Percentiles rank a stretch among this genome's conserved stretches.
Evolutionary conservation across 2,113 vertebrate genomes (phyloP).

Genomic region (Gymnogyps californianus): DNA sequence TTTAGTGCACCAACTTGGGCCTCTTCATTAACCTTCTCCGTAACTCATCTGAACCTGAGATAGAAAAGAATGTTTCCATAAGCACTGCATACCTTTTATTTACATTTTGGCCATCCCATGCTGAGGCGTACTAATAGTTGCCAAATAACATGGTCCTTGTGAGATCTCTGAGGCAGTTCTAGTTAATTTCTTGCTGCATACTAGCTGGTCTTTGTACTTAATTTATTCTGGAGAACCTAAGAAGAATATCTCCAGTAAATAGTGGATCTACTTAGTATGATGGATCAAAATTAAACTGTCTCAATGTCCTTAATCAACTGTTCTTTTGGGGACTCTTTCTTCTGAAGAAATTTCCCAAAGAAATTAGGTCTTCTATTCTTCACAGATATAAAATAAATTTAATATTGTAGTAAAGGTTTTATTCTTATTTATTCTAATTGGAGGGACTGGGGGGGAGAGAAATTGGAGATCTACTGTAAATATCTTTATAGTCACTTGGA

Average conservation of each 20-base stretch:
- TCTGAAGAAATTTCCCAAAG: background rate
- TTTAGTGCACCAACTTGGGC: background rate
- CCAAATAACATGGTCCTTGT: background rate
- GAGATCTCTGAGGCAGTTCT: background rate
- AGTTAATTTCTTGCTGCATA: background rate
- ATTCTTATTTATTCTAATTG: background rate
- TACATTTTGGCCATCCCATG: background rate
- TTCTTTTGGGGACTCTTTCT: background rate
- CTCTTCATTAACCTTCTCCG: background rate
- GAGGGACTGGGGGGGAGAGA: background rate
- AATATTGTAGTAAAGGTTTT: background rate
- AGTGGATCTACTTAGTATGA: background rate
- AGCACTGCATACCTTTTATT: background rate
- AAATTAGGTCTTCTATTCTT: background rate
- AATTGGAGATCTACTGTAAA: background rate
- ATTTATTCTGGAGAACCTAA: background rate
- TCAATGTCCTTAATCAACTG: background rate
- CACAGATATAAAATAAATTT: background rate
- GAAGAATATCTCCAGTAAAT: background rate
- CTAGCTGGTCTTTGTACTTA: background rate
- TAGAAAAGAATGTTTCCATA: background rate
- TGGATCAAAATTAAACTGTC: background rate
- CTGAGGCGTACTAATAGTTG: background rate
- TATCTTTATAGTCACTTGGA: background rate
- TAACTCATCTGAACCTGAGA: background rate